phyloP scores from a whole-genome alignment of 2,113 vertebrate species.

The Rhombomys opimus region DNA sequence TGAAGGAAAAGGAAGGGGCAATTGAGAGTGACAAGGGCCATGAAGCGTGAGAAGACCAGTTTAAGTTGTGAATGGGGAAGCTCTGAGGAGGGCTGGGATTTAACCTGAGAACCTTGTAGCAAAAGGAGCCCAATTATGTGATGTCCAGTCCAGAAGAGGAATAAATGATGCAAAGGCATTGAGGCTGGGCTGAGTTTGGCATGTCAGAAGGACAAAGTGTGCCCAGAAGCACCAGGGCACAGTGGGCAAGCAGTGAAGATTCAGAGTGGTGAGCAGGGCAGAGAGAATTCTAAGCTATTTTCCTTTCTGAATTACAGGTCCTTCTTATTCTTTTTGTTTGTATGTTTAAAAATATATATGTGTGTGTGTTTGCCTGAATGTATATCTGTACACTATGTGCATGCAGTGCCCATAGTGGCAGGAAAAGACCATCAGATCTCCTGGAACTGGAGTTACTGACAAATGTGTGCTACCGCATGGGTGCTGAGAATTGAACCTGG shows the following conservation, averaged over 20 bases:
- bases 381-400: not conserved
- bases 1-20: not conserved
- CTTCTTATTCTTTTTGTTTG: no score
- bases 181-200: not conserved
- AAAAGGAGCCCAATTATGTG: not conserved
- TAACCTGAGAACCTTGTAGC: not conserved
- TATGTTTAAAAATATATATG: not conserved
- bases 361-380: not conserved
- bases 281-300: not conserved
- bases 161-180: not conserved
- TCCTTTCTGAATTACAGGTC: not conserved
- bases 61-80: not conserved
- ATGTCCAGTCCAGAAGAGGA: not conserved
- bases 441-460: not conserved
- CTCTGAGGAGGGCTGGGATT: not conserved
- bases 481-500: not conserved
- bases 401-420: not conserved
- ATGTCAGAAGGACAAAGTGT: not conserved
- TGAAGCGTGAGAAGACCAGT: not conserved
- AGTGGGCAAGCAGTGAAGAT: no score
- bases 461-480: not conserved
- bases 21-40: not conserved
- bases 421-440: not conserved
- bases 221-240: rapidly evolving
- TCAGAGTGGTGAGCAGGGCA: rapidly evolving